phyloP scores from a whole-genome alignment of 2,797 vertebrate genomes.

The Danio tinwini region DNA sequence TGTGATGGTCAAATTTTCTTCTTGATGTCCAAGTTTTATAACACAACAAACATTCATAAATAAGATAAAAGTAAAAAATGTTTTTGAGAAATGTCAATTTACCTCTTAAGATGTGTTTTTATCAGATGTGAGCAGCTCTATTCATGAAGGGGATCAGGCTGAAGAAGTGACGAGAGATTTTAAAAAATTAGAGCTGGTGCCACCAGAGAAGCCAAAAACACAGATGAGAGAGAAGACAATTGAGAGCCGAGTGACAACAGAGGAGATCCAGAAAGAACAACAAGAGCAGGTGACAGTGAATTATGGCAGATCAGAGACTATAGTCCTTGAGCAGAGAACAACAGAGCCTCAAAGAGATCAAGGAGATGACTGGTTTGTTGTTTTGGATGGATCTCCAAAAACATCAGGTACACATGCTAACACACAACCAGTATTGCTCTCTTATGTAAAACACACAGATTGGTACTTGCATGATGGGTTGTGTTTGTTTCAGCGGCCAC shows the following conservation, averaged over 20 bases:
- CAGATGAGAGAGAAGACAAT: background rate
- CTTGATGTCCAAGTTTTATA: background rate
- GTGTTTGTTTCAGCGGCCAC: constrained; percentile 6
- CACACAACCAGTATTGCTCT: background rate
- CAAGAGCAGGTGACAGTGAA: background rate
- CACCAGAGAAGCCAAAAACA: background rate
- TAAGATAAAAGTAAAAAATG: constrained; percentile 1
- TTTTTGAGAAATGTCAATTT: background rate
- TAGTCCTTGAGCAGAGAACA: constrained; percentile 53
- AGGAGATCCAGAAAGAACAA: constrained; percentile 18
- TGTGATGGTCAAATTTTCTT: background rate
- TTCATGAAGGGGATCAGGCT: background rate
- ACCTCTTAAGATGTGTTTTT: background rate
- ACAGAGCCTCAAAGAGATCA: constrained; percentile 49
- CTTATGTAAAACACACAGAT: background rate
- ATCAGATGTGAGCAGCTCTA: background rate
- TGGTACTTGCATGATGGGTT: background rate
- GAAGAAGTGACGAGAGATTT: constrained; percentile 5
- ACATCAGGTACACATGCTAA: constrained; percentile 48
- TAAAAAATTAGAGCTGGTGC: constrained; percentile 13
- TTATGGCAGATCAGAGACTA: constrained; percentile 40
- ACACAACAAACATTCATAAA: background rate
- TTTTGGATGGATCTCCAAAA: constrained; percentile 65
- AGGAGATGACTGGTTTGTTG: constrained; percentile 70
- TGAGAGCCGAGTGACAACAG: constrained; percentile 13